Base-by-base conservation (phyloP, 2,113 vertebrate genomes). In the Brienomyrus longianalis region DNA sequence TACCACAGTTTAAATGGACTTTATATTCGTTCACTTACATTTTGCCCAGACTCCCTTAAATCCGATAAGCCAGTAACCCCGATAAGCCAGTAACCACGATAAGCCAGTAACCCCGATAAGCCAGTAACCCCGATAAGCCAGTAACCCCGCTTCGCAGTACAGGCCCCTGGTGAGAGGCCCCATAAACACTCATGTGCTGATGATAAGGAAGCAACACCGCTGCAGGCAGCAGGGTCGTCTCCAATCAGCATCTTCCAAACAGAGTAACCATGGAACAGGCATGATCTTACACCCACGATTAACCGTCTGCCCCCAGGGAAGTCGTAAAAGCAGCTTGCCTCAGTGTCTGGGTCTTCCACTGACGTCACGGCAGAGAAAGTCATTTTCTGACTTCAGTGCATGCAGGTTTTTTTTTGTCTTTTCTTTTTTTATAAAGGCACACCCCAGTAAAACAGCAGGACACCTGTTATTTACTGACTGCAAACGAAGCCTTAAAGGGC, bases 391-490 rank as follows among this genome's bases (percentile, higher is more conserved):
- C 21, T 88, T 43, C 84, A 83, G 88, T 90, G 91, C 59, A 70
- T 88, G 87, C 54, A 48, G 48, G 43, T 23, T 87, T 51, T 56
- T 83, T 47, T 83, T 59, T 83, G 52, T 70, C 27, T 66, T 21
- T 59, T 85, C 54, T 70, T 31, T 66, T 21, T 21, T 31, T 23
- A 80, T 89, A 90, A 92, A 90, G 84, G 91, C 89, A 91, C 90
- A 70, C 43, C 86, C 52, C 23, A 43, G 90, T 91, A 89, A 92
- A 91, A 59, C 92, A 91, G 91, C 88, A 87, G 86, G 90, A n/a
- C 74, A 39, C 13, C 90, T 90, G 88, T 90, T 91, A 90, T 90
- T 91, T 87, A 90, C 54, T 48, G 70, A 84, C 48, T 51, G 13
- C 89, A 92, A 90, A 47, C 17, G 39, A 90, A 47, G 13, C 90